Conservation (phyloP, 2,113 vertebrate genomes). For the Pelmatolapia mariae region DNA sequence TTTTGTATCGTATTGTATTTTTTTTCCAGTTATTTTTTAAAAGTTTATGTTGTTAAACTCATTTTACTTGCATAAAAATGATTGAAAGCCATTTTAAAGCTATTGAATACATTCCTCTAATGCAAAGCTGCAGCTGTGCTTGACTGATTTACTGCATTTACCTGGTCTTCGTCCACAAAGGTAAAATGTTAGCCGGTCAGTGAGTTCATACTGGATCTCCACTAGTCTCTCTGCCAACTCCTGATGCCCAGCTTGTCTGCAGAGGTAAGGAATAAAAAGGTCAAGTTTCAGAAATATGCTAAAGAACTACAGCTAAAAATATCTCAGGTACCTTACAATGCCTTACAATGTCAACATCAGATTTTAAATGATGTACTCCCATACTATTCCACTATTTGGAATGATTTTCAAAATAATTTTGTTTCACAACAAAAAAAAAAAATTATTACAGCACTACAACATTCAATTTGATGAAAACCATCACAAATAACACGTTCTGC, state of each 20-base stretch:
- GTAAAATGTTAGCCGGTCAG: conserved; percentile 94
- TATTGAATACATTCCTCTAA: not conserved
- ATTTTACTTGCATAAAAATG: not conserved
- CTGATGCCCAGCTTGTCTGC: conserved; percentile 92
- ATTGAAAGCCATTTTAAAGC: not conserved
- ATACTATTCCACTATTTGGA: not conserved
- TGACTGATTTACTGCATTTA: conserved; percentile 44
- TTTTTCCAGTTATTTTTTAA: not conserved
- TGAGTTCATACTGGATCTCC: conserved; percentile 96
- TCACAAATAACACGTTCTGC: not conserved
- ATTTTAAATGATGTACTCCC: not conserved
- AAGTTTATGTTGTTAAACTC: not conserved
- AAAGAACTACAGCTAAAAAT: not conserved
- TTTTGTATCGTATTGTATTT: not conserved
- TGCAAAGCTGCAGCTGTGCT: not conserved
- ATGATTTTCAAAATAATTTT: not conserved
- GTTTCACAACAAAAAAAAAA: not conserved
- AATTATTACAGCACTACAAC: not conserved
- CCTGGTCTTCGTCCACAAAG: conserved; percentile 96
- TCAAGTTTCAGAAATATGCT: not conserved
- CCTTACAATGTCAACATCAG: not conserved
- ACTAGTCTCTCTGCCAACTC: conserved; percentile 90
- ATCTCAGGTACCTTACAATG: not conserved
- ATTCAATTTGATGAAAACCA: not conserved
- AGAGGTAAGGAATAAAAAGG: not conserved